Evolutionary conservation across 2,797 vertebrate species (phyloP), one percentile per base, ranked within the genome.

Genomic region (Chiloscyllium punctatum): DNA sequence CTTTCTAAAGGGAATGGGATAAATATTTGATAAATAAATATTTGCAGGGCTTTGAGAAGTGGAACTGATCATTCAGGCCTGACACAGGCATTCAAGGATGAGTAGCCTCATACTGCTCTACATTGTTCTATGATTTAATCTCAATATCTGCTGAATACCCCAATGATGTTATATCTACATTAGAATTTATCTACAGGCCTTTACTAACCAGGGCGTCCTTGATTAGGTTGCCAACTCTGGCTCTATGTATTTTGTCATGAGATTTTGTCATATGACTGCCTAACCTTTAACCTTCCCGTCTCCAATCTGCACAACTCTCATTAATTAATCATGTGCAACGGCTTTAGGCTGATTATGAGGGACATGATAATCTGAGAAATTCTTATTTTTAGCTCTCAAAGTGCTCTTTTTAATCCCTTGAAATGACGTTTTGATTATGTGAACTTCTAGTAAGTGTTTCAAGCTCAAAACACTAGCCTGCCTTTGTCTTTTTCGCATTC

Each of bases 351-450:
- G 16, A 37, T 21, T 68, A 21, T 27, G 66, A 91, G 62, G n/a
- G 16, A 42, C 7, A 1, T 2, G 9, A 92, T 25, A 69, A 48
- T 23, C 6, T 0, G n/a, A 7, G 1, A 69, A 21, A 37, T 69
- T 92, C 57, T 91, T 62, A 21, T 91, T 62, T n/a, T 66, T 18
- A 48, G 18, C 37, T 48, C 48, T 9, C 79, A 37, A 42, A 68
- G 42, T 68, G 8, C 37, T 1, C 21, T 3, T 68, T 92, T 42
- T 37, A 66, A 69, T 11, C 90, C 57, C 90, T 69, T n/a, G 66
- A 69, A 92, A 69, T 92, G 21, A 69, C 42, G 90, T 91, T 91
- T 91, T n/a, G n/a, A 42, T 92, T 42, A n/a, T 42, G n/a, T 25
- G 66, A 92, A n/a, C 66, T 92, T 69, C 90, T 37, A 69, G 37